A percentile compares a stretch with the other conserved stretches of the same genome.
These are phyloP conservation scores for Ophioninae sp. DNA, from an alignment of 2,888 invertebrate genomes.

Conservation along the genomic window DNA sequence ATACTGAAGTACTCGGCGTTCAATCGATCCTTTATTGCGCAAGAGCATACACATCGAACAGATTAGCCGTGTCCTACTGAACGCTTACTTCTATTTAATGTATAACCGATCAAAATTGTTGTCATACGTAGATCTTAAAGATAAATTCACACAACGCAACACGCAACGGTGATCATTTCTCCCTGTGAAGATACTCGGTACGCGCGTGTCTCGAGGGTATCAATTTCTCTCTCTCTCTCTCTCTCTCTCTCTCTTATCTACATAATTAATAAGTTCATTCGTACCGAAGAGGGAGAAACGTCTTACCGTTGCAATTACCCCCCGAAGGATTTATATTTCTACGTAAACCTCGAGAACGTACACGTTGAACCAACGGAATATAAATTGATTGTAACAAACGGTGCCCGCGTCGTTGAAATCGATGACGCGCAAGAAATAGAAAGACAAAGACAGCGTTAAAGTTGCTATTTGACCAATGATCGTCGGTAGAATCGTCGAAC, in stretches of 20 bases:
- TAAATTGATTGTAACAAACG: conserved; percentile 27
- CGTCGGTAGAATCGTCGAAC: conserved; percentile 1
- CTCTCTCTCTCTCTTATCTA: conserved; percentile 37
- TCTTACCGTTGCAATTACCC: conserved; percentile 1
- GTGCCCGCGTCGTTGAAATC: conserved; percentile 18
- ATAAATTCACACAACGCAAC: conserved; percentile 45
- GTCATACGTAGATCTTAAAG: conserved; percentile 40
- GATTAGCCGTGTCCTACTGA: conserved; percentile 40
- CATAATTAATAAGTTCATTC: conserved; percentile 28
- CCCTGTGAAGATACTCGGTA: conserved; percentile 26
- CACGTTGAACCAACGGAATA: neutral
- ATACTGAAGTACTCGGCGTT: neutral
- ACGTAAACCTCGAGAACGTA: conserved; percentile 10
- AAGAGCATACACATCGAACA: conserved; percentile 57
- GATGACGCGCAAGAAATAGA: neutral
- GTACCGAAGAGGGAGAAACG: conserved; percentile 23
- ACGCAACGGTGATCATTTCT: conserved; percentile 35
- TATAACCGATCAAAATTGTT: conserved; percentile 42
- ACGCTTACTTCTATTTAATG: conserved; percentile 47
- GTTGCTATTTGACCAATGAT: conserved; percentile 1
- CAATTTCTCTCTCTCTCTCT: neutral
- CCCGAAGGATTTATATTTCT: conserved; percentile 3
- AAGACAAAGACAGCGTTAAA: conserved; percentile 19
- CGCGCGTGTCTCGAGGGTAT: conserved; percentile 8
- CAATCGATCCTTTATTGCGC: conserved; percentile 56